Evolutionary conservation across 2,797 vertebrate genomes (phyloP).

Genomic region (Rhabdomys pumilio): DNA sequence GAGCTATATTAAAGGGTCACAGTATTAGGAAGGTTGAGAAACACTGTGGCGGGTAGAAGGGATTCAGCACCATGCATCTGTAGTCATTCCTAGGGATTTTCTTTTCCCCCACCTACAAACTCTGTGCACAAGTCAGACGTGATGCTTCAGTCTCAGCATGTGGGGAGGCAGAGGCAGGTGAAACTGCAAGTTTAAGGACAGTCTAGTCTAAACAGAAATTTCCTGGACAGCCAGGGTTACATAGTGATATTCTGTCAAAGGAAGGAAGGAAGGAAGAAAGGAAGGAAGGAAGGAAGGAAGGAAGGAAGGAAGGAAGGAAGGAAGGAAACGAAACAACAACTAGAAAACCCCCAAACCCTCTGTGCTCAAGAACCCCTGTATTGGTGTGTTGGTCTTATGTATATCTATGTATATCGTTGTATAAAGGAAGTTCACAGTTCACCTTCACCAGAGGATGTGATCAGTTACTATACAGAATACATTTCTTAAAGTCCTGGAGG

Average conservation of each 20-base stretch:
- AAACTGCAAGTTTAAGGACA: background rate
- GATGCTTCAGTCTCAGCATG: background rate
- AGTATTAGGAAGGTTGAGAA: background rate
- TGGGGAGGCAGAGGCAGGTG: background rate
- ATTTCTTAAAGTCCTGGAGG: background rate
- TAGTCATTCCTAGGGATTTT: background rate
- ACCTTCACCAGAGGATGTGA: background rate
- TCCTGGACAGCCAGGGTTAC: background rate
- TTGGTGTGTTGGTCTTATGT: background rate
- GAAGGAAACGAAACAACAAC: no score
- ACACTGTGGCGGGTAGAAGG: background rate
- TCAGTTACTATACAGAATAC: background rate
- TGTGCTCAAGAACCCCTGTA: background rate
- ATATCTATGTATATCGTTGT: background rate
- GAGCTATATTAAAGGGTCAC: background rate
- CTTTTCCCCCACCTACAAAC: background rate
- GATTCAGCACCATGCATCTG: fast-evolving
- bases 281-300: background rate
- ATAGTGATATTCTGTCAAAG: background rate
- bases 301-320: no score
- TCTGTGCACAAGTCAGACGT: background rate
- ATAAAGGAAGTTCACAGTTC: background rate
- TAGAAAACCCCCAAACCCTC: background rate
- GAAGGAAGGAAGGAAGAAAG: background rate
- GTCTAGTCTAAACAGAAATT: background rate